Conservation (phyloP, 2,113 vertebrate species). For the Illadopsis cleaveri region DNA sequence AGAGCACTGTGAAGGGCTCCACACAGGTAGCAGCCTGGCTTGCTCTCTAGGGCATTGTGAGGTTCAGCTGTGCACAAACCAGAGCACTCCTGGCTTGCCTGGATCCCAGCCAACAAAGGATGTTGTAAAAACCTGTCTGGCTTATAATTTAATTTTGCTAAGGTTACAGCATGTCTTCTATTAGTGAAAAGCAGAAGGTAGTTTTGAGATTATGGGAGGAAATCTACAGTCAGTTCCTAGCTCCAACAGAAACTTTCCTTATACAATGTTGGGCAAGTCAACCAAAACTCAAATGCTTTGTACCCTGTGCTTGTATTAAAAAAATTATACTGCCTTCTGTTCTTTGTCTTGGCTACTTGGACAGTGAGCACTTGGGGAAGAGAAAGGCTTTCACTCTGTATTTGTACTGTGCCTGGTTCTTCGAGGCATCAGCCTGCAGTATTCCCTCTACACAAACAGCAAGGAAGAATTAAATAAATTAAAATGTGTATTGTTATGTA, state of each 20-base stretch:
- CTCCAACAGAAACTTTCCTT: background rate
- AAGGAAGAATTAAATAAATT: background rate
- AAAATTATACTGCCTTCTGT: background rate
- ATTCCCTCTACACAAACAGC: background rate
- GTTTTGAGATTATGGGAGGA: background rate
- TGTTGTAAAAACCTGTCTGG: background rate
- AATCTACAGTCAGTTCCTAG: background rate
- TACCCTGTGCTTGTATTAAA: background rate
- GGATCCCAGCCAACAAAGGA: background rate
- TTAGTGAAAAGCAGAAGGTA: background rate
- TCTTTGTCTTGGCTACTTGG: background rate
- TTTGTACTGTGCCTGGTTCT: background rate
- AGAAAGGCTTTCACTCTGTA: background rate
- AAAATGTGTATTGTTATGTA: background rate
- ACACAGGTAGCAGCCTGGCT: background rate
- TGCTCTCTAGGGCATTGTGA: background rate
- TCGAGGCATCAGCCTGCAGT: background rate
- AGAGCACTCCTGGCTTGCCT: background rate
- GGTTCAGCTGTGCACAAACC: background rate
- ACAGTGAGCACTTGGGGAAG: background rate
- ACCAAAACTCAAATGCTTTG: background rate
- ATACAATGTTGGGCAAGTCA: background rate
- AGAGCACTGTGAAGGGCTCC: background rate
- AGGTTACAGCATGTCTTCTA: background rate
- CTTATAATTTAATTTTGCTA: background rate